These are phyloP conservation scores for Tenthredo notha DNA, from an alignment of 2,888 invertebrate species.

Conservation along the genomic window DNA sequence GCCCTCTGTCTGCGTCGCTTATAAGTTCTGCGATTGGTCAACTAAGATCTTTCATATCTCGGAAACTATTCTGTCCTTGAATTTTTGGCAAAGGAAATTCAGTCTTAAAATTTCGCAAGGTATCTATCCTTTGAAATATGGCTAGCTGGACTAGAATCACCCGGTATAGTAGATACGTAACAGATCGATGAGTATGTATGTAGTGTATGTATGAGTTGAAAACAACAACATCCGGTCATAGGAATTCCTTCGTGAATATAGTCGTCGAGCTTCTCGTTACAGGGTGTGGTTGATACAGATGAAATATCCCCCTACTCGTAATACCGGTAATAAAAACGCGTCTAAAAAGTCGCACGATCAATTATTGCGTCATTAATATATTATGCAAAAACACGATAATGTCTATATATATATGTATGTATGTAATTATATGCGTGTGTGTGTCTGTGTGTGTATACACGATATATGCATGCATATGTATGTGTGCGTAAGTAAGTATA, in stretches of 20 bases:
- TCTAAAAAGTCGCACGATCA: not conserved
- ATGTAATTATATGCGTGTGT: not conserved
- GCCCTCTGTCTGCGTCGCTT: too few species aligned
- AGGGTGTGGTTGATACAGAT: not conserved
- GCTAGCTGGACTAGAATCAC: not conserved
- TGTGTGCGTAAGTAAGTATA: not conserved
- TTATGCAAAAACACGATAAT: not conserved
- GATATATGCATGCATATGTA: not conserved
- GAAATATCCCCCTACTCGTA: not conserved
- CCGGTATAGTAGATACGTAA: not conserved
- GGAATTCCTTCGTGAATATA: not conserved
- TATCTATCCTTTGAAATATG: too few species aligned
- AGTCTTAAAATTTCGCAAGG: too few species aligned
- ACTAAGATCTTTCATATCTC: too few species aligned
- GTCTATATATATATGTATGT: not conserved
- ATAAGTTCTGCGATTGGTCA: too few species aligned
- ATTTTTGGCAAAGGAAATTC: too few species aligned
- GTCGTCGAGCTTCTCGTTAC: not conserved
- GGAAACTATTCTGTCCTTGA: too few species aligned
- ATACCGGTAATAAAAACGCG: not conserved
- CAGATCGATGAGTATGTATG: not conserved
- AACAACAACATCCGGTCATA: constrained; percentile 22
- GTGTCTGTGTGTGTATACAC: not conserved
- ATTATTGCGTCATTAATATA: not conserved
- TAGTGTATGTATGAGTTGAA: not conserved